Conservation (phyloP, 1,140 invertebrate species). For the Sesamia nonagrioides region DNA sequence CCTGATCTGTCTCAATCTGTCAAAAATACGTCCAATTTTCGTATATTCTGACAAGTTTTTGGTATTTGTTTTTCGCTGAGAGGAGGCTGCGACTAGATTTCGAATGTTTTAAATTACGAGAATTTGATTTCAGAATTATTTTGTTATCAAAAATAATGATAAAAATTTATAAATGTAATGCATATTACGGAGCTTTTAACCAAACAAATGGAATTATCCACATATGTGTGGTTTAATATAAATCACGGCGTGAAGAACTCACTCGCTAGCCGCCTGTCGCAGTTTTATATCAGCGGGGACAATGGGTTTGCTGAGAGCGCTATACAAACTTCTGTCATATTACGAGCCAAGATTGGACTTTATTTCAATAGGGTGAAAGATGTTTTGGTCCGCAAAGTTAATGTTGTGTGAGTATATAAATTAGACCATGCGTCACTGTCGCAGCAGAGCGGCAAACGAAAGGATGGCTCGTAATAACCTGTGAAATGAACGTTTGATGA, state of each 20-base stretch:
- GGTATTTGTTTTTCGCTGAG: background rate
- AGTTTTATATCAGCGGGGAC: constrained; percentile 76
- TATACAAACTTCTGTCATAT: constrained; percentile 64
- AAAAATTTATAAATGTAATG: background rate
- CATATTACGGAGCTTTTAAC: background rate
- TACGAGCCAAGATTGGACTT: constrained; percentile 59
- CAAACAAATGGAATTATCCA: constrained; percentile 54
- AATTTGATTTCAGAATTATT: no score
- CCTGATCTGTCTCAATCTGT: no score
- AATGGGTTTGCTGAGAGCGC: constrained; percentile 68
- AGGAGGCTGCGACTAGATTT: no score
- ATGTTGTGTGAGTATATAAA: constrained; percentile 69
- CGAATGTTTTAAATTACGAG: no score
- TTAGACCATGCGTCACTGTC: constrained; percentile 83
- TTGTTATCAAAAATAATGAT: no score
- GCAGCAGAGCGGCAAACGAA: constrained; percentile 66
- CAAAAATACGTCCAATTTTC: no score
- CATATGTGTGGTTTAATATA: constrained; percentile 58
- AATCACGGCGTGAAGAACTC: constrained; percentile 64
- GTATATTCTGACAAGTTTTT: background rate
- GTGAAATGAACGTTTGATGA: constrained; percentile 82
- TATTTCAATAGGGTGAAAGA: constrained; percentile 56
- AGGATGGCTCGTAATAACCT: constrained; percentile 78
- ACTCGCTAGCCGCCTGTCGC: constrained; percentile 60
- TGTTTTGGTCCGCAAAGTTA: constrained; percentile 53